phyloP scores from a whole-genome alignment of 2,797 vertebrate species.

The Leptoclinus maculatus region DNA sequence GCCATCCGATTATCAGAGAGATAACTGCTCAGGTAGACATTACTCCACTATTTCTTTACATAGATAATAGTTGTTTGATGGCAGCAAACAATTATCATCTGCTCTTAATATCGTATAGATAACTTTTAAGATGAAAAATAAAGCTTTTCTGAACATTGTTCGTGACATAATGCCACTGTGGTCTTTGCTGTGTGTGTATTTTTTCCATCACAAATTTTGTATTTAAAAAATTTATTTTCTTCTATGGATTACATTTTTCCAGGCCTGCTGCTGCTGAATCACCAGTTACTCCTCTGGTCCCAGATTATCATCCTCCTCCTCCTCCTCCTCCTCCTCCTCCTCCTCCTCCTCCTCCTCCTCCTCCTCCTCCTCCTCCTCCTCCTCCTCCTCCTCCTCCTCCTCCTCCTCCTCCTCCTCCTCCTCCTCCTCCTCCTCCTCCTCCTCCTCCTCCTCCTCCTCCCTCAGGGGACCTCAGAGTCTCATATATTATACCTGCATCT shows the following conservation, averaged over 20 bases:
- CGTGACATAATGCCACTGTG: no score
- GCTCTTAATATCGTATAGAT: no score
- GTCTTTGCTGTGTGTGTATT: background rate
- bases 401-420: conserved; percentile 6
- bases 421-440: background rate
- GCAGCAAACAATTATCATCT: no score
- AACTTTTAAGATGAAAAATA: no score
- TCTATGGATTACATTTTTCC: conserved; percentile 11
- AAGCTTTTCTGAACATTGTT: no score
- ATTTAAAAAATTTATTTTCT: background rate
- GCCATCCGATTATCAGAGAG: no score
- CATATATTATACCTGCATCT: conserved; percentile 56
- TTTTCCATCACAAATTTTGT: background rate
- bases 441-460: background rate
- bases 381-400: background rate
- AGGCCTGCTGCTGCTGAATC: conserved; percentile 45
- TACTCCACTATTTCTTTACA: no score
- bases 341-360: conserved; percentile 3
- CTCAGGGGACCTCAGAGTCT: conserved; percentile 18
- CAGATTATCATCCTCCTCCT: conserved; percentile 32
- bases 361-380: conserved; percentile 10
- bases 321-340: background rate
- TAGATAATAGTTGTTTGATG: no score
- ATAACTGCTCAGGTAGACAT: no score
- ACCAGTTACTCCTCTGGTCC: conserved; percentile 46